Evolutionary conservation across 1,140 invertebrate species (phyloP).

Genomic region (Diachasmimorpha longicaudata): DNA sequence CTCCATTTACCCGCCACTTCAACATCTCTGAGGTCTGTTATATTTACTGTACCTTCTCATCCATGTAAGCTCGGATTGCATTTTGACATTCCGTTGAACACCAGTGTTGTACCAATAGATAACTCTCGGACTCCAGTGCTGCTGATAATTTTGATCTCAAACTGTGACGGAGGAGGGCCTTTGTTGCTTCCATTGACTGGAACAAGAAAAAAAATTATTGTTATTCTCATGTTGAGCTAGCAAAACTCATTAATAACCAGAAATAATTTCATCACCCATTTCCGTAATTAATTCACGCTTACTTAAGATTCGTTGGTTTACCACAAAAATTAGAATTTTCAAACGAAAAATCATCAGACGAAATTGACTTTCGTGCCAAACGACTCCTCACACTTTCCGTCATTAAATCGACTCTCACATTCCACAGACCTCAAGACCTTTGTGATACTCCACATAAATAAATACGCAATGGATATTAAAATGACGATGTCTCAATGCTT

Average conservation of each 20-base stretch:
- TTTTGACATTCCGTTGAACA: slow-evolving; percentile 68
- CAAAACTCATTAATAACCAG: no score
- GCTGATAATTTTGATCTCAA: slow-evolving; percentile 64
- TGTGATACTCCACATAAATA: background rate
- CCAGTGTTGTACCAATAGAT: slow-evolving; percentile 71
- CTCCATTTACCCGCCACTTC: background rate
- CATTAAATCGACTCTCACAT: no score
- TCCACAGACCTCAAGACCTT: no score
- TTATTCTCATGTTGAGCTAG: no score
- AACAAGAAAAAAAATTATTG: slow-evolving; percentile 37
- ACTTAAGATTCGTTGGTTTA: no score
- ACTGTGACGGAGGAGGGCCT: slow-evolving; percentile 64
- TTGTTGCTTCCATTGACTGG: slow-evolving; percentile 69
- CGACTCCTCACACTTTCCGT: no score
- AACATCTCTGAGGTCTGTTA: background rate
- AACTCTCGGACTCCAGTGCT: slow-evolving; percentile 67
- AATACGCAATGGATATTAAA: slow-evolving; percentile 19
- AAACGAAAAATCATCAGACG: background rate
- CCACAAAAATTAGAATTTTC: no score
- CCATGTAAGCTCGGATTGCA: slow-evolving; percentile 55
- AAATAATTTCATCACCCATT: no score
- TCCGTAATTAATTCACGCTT: no score
- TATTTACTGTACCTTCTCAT: slow-evolving; percentile 52
- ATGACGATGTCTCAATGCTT: slow-evolving; percentile 26
- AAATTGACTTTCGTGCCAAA: no score